Conservation (phyloP, 1,140 invertebrate genomes). For the Drosophila funebris region DNA sequence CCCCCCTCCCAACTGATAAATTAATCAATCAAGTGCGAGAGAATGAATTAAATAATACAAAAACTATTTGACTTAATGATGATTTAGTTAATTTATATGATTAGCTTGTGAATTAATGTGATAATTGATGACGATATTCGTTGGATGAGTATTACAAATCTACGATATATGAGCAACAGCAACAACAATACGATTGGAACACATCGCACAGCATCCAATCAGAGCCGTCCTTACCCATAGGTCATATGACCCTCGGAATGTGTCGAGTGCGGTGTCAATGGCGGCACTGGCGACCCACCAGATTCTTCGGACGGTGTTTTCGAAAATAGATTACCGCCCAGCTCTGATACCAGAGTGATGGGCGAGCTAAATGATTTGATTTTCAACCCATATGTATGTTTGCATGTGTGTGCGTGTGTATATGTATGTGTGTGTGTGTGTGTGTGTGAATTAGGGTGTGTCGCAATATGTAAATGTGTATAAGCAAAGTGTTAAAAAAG, state of each 20-base stretch:
- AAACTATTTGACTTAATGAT: background rate
- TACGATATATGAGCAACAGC: conserved; percentile 32
- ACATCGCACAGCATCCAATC: conserved; percentile 29
- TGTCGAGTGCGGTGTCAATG: conserved; percentile 84
- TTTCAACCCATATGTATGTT: background rate
- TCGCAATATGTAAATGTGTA: conserved; percentile 17
- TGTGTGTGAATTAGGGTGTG: conserved; percentile 18
- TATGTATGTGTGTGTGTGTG: conserved; percentile 7
- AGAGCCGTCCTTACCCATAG: conserved; percentile 80
- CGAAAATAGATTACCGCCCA: conserved; percentile 93
- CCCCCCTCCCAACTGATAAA: background rate
- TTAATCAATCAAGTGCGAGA: conserved; percentile 6
- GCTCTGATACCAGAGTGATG: conserved; percentile 94
- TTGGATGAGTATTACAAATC: conserved; percentile 8
- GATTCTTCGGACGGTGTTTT: conserved; percentile 94
- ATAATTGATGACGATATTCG: background rate
- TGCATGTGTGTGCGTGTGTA: background rate
- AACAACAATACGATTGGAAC: conserved; percentile 35
- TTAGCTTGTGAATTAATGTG: conserved; percentile 10
- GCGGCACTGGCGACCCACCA: conserved; percentile 85
- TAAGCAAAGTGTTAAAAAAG: conserved; percentile 31
- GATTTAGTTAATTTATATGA: background rate
- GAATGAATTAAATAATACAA: background rate
- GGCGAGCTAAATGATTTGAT: conserved; percentile 87
- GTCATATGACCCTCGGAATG: conserved; percentile 83